Evolutionary conservation across 92 coral and sea anemone genomes (phyloP), one percentile per base, ranked within the genome.

Genomic region (Umimayanthus chanpuru): DNA sequence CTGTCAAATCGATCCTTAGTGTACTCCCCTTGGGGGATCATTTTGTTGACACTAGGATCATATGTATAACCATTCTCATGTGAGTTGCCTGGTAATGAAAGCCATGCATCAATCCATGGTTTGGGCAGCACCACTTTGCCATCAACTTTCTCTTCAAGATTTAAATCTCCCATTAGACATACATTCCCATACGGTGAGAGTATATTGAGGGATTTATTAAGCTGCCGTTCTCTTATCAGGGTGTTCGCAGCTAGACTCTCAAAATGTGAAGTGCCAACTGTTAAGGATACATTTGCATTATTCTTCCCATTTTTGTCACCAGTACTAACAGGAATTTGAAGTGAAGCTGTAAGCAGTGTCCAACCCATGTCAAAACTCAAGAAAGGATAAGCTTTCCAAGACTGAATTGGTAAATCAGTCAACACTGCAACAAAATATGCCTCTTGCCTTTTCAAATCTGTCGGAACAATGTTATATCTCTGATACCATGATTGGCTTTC

Each of bases 91-190:
- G 87, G 80, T 4, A 92, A 16, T 2, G 92, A 85, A 16, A 94
- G 82, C 96, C 96, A 94, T 0, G 92, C 87, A 81, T 94, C 96
- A 25, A 76, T 25, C 96, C 96, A 94, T 23, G 89, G 89, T 49
- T 18, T 39, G 4, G 96, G 93, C 2, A 94, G 89, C n/a, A 88
- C 18, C n/a, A 94, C 61, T 55, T 89, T 88, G 3, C 97, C 97
- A 80, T 94, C 97, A 26, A 88, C 92, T 68, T 91, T 87, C 21
- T 73, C 77, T 9, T 92, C 88, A 36, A 94, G 36, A 71, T 94
- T 94, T 55, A 94, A 70, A 70, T 94, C 97, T 20, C 97, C 97
- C 97, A 94, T 94, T 4, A 93, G 65, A 80, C 97, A 94, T 43
- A 81, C 91, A 72, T 94, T 89, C 0, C 64, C 85, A 25, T 88